Evolutionary conservation across 2,797 vertebrate genomes (phyloP), one percentile per base, ranked within the genome.

Genomic region (Antennarius maculatus): DNA sequence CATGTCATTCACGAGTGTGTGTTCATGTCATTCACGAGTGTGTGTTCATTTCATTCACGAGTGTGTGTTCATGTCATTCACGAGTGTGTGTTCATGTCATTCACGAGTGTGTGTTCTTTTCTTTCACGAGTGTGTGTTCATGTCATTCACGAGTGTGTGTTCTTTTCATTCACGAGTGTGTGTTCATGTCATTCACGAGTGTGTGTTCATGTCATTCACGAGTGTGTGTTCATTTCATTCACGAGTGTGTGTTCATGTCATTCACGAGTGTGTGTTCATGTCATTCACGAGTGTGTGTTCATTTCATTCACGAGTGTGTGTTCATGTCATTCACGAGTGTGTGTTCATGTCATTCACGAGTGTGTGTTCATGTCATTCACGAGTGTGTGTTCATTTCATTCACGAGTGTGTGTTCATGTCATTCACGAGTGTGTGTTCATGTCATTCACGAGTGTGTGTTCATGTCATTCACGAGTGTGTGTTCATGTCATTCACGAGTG

Each of bases 81-180:
- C 23, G 23, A 23, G 6, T 39, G 37, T 39, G n/a, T 54, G 6
- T 29, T 16, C 5, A 11, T 67, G 7, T 54, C n/a, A n/a, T n/a
- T n/a, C n/a, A n/a, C n/a, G n/a, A n/a, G 23, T 42, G 49, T 39
- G n/a, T 54, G 6, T 29, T 16, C 5, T 6, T 67, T 7, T 54
- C 2, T 1, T 23, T 23, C 1, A 1, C 23, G 23, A 23, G 6
- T 39, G 37, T 39, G n/a, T 54, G 6, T 29, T 16, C 5, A 11
- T 67, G 7, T 54, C n/a, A n/a, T n/a, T n/a, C n/a, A n/a, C n/a
- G n/a, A n/a, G 23, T 42, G 49, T 39, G n/a, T 54, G 6, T 29
- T 16, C 5, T 6, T 67, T 7, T 54, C 2, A 2, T 23, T 23
- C 1, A 1, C 23, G 23, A 23, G 6, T 39, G 37, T 39, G n/a